A percentile compares a stretch with the other conserved stretches of the same genome.
Evolutionary conservation across 2,113 vertebrate genomes (phyloP).

Genomic region (Pteronura brasiliensis): DNA sequence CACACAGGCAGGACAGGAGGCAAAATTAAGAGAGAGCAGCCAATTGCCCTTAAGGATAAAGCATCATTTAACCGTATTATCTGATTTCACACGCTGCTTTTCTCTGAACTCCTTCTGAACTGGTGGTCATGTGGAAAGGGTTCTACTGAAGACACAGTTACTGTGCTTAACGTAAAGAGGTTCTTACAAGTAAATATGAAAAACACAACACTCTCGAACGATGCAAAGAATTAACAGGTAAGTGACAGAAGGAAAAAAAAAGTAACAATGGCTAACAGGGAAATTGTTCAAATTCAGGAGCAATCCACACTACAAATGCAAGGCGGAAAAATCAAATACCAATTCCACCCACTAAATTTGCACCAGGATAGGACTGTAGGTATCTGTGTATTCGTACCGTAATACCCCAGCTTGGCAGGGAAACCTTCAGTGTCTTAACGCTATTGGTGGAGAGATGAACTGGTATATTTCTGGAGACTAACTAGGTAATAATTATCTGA

Average conservation of each 20-base stretch:
- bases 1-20: fast-evolving
- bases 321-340: neutral
- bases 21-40: neutral
- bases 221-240: neutral
- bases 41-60: neutral
- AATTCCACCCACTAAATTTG: neutral
- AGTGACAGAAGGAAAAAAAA: neutral
- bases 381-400: too few relatives aligned
- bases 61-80: neutral
- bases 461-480: neutral
- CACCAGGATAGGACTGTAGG: neutral
- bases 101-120: neutral
- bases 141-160: neutral
- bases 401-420: neutral
- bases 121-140: neutral
- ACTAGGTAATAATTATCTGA: neutral
- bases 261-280: neutral
- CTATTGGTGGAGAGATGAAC: too few relatives aligned
- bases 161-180: neutral
- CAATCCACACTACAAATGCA: neutral
- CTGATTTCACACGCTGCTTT: neutral
- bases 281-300: neutral
- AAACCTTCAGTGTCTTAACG: neutral
- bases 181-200: neutral
- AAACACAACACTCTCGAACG: neutral